Percentiles rank a stretch among this genome's conserved stretches.
Conservation (phyloP, 2,888 invertebrate species). For the Cephus spinipes region DNA sequence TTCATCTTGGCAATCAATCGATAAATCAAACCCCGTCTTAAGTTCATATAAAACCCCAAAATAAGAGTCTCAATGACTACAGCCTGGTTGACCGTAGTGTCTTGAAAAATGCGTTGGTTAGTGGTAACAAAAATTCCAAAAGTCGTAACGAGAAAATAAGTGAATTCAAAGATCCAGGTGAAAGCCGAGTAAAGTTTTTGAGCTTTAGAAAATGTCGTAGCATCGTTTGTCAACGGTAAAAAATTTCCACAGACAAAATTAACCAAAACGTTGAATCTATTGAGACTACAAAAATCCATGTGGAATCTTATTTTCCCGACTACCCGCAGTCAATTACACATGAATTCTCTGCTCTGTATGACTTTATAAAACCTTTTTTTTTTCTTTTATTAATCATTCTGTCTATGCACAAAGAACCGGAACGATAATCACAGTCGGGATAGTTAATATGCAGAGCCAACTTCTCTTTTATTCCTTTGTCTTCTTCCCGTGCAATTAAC, state of each 20-base stretch:
- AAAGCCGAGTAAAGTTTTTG: slow-evolving; percentile 24
- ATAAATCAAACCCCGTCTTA: slow-evolving; percentile 22
- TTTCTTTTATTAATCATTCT: no score
- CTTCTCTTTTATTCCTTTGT: neutral
- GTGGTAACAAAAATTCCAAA: slow-evolving; percentile 26
- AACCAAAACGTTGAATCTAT: slow-evolving; percentile 30
- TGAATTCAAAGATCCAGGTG: slow-evolving; percentile 27
- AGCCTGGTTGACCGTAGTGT: slow-evolving; percentile 29
- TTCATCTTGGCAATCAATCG: slow-evolving; percentile 35
- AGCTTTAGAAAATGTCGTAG: neutral
- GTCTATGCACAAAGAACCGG: neutral
- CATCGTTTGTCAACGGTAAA: slow-evolving; percentile 28
- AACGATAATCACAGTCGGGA: neutral
- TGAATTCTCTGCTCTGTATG: no score
- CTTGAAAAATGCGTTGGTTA: slow-evolving; percentile 23
- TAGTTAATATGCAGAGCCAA: neutral
- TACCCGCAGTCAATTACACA: no score
- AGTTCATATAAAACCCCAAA: slow-evolving; percentile 30
- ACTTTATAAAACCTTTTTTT: no score
- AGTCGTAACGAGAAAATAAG: slow-evolving; percentile 10
- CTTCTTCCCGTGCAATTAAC: neutral
- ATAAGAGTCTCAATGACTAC: slow-evolving; percentile 30
- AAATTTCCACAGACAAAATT: slow-evolving; percentile 41
- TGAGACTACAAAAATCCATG: slow-evolving; percentile 38
- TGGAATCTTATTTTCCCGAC: no score